Evolutionary conservation across 2,113 vertebrate species (phyloP).

Genomic region (Laticauda laticaudata): DNA sequence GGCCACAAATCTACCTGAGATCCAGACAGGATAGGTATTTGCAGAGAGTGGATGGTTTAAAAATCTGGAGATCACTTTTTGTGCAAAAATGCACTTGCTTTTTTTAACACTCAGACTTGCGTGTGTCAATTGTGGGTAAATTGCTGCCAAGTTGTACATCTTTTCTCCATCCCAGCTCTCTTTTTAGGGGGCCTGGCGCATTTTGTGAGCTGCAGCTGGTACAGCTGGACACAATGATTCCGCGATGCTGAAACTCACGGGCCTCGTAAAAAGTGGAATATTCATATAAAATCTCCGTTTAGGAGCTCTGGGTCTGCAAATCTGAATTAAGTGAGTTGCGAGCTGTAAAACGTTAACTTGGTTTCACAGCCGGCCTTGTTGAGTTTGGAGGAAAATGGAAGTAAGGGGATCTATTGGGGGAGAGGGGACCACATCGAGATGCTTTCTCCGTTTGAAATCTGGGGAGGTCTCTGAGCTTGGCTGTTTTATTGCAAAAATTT

Average conservation of each 20-base stretch:
- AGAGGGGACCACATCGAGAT: neutral
- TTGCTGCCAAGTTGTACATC: neutral
- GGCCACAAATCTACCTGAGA: neutral
- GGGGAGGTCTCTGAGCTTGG: too few species aligned
- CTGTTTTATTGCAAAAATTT: too few species aligned
- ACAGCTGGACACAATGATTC: neutral
- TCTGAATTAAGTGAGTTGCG: neutral
- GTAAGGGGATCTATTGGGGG: neutral
- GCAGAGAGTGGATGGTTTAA: neutral
- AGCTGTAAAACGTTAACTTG: neutral
- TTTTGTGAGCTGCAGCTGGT: constrained; percentile 3
- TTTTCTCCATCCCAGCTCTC: neutral
- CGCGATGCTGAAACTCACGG: neutral
- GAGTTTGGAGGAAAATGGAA: neutral
- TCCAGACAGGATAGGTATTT: neutral
- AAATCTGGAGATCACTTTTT: neutral
- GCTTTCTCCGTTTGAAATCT: too few species aligned
- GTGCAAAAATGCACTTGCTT: neutral
- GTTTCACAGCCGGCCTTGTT: neutral
- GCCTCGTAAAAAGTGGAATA: neutral
- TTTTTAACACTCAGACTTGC: neutral
- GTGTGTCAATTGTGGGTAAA: neutral
- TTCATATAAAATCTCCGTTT: neutral
- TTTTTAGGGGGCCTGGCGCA: neutral
- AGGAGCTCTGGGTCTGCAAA: neutral